Evolutionary conservation across 2,888 invertebrate species (phyloP).

Genomic region (Zonitis immaculata): DNA sequence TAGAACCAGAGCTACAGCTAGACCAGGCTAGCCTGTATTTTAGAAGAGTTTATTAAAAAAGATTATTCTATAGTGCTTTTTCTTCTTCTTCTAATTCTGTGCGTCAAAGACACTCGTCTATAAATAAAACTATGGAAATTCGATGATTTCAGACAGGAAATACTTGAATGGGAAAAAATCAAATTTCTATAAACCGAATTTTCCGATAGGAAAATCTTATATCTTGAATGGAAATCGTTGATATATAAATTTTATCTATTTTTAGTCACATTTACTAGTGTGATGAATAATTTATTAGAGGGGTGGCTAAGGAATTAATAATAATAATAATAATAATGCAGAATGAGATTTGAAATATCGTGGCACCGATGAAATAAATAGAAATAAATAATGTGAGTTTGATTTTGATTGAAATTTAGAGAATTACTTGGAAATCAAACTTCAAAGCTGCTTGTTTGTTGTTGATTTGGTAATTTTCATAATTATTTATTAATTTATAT

Average conservation of each 20-base stretch:
- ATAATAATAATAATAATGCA: no score
- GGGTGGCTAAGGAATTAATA: background rate
- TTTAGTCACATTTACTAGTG: background rate
- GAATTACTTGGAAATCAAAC: background rate
- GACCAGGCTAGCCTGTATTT: no score
- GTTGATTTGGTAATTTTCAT: no score
- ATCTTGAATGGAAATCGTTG: background rate
- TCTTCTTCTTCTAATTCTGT: background rate
- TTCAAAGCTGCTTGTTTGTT: background rate
- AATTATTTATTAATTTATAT: no score
- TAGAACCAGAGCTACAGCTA: no score
- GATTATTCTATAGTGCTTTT: background rate
- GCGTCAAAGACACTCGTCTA: background rate
- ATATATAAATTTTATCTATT: background rate
- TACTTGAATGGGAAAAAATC: background rate
- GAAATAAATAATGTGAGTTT: no score
- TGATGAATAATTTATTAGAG: slow-evolving; percentile 1
- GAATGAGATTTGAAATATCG: no score
- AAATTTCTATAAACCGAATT: background rate
- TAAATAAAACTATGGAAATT: background rate
- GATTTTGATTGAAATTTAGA: background rate
- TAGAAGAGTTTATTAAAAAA: background rate
- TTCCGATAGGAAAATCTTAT: background rate
- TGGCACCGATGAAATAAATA: no score
- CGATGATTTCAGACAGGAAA: background rate